Percentiles rank a stretch among this genome's conserved stretches.
Conservation (phyloP, 1,140 invertebrate genomes). For the Globodera rostochiensis region DNA sequence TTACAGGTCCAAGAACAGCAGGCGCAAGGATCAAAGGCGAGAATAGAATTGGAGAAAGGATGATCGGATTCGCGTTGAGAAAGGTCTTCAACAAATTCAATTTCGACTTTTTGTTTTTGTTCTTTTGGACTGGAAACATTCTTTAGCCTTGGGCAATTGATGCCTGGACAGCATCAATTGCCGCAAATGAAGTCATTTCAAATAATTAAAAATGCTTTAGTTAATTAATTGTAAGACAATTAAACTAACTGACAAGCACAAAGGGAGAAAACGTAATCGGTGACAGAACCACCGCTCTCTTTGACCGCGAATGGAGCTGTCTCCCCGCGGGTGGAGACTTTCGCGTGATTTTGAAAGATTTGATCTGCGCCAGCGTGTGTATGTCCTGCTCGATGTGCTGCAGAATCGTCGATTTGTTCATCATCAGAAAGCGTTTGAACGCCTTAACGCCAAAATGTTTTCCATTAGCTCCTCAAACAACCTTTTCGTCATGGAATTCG, state of each 20-base stretch:
- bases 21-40: conserved; percentile 49
- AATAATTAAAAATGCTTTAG: too few relatives aligned
- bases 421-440: conserved; percentile 20
- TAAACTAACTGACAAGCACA: conserved; percentile 32
- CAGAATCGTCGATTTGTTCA: conserved; percentile 34
- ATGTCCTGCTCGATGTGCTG: conserved; percentile 41
- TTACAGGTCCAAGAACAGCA: conserved; percentile 32
- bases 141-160: too few relatives aligned
- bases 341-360: conserved; percentile 38
- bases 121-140: too few relatives aligned
- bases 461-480: neutral
- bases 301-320: neutral
- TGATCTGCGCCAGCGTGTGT: conserved; percentile 39
- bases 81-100: conserved; percentile 9
- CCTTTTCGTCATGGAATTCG: conserved; percentile 32
- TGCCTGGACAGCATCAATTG: too few relatives aligned
- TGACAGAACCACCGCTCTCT: conserved; percentile 48
- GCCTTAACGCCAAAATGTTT: conserved; percentile 3
- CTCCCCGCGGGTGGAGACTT: neutral
- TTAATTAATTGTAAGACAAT: neutral
- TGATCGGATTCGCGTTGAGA: conserved; percentile 34
- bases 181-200: too few relatives aligned
- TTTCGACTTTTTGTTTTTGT: neutral
- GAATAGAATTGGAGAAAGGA: conserved; percentile 49
- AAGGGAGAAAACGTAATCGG: conserved; percentile 48